A percentile compares a stretch with the other conserved stretches of the same genome.
These are phyloP conservation scores for Lordiphosa andalusiaca DNA, from an alignment of 2,888 invertebrate genomes.

Conservation along the genomic window DNA sequence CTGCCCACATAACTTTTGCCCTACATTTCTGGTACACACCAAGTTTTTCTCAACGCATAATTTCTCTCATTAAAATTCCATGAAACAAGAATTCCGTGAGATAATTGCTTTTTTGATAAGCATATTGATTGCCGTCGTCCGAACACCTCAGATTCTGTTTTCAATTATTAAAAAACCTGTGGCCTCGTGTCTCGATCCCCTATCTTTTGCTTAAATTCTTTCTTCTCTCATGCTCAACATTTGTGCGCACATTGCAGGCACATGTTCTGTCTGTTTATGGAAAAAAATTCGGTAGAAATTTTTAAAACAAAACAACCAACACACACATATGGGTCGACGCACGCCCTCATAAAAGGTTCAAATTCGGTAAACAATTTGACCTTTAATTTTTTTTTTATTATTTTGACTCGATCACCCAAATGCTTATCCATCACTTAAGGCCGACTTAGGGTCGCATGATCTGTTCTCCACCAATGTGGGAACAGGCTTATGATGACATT, in stretches of 20 bases:
- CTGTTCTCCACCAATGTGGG: conserved; percentile 17
- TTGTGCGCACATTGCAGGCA: conserved; percentile 61
- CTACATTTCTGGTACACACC: background rate
- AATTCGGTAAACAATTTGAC: conserved; percentile 13
- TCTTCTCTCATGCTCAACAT: conserved; percentile 24
- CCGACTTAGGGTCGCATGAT: conserved; percentile 23
- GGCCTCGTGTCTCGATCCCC: conserved; percentile 1
- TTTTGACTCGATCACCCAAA: conserved; percentile 64
- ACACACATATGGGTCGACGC: conserved; percentile 26
- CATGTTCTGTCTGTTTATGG: conserved; percentile 61
- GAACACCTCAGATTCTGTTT: conserved; percentile 9
- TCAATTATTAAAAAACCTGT: no score
- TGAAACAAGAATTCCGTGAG: conserved; percentile 56
- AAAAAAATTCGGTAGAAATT: conserved; percentile 30
- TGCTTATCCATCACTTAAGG: conserved; percentile 61
- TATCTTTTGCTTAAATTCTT: background rate
- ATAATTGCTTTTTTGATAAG: conserved; percentile 1
- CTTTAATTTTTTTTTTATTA: conserved; percentile 66
- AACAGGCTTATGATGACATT: conserved; percentile 61
- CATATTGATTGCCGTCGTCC: background rate
- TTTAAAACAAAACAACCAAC: conserved; percentile 18
- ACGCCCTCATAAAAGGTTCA: conserved; percentile 59
- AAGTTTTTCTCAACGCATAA: conserved; percentile 30
- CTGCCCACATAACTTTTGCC: background rate
- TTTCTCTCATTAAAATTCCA: conserved; percentile 68